These are phyloP conservation scores for Hydroisotoma schaefferi DNA, from an alignment of 2,888 invertebrate species.

Conservation along the genomic window DNA sequence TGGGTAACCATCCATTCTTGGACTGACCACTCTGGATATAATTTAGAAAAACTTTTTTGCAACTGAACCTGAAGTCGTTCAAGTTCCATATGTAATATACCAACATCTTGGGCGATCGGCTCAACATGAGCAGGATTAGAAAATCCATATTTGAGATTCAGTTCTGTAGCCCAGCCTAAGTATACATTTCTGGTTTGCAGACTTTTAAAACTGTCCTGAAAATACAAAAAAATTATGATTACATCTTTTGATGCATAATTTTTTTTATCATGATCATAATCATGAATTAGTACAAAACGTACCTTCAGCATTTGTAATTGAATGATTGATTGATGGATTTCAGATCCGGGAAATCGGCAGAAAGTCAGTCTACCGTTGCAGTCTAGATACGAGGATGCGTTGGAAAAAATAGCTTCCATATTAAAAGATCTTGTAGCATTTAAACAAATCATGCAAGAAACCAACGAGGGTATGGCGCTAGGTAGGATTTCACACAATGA, in stretches of 20 bases:
- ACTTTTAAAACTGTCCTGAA: slow-evolving; percentile 27
- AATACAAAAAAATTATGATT: too few species aligned
- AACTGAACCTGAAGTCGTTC: slow-evolving; percentile 25
- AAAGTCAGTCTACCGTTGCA: slow-evolving; percentile 35
- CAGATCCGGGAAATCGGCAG: slow-evolving; percentile 44
- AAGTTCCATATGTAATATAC: slow-evolving; percentile 34
- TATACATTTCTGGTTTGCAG: slow-evolving; percentile 36
- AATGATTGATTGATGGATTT: slow-evolving; percentile 34
- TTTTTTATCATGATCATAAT: not conserved
- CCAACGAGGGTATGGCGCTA: slow-evolving; percentile 61
- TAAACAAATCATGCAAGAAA: slow-evolving; percentile 59
- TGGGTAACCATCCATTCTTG: slow-evolving; percentile 44
- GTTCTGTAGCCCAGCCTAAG: slow-evolving; percentile 38
- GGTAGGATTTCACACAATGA: slow-evolving; percentile 65
- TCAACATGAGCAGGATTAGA: slow-evolving; percentile 43
- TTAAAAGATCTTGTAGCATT: slow-evolving; percentile 21
- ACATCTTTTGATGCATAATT: not conserved
- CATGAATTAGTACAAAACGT: not conserved
- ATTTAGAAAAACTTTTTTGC: slow-evolving; percentile 21
- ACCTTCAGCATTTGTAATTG: slow-evolving; percentile 24
- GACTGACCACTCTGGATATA: slow-evolving; percentile 43
- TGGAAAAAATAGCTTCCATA: slow-evolving; percentile 38
- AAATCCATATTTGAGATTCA: slow-evolving; percentile 33
- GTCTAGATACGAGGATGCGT: slow-evolving; percentile 29
- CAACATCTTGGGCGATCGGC: slow-evolving; percentile 26